Evolutionary conservation across 2,113 vertebrate species (phyloP).

Genomic region (Gavialis gangeticus): DNA sequence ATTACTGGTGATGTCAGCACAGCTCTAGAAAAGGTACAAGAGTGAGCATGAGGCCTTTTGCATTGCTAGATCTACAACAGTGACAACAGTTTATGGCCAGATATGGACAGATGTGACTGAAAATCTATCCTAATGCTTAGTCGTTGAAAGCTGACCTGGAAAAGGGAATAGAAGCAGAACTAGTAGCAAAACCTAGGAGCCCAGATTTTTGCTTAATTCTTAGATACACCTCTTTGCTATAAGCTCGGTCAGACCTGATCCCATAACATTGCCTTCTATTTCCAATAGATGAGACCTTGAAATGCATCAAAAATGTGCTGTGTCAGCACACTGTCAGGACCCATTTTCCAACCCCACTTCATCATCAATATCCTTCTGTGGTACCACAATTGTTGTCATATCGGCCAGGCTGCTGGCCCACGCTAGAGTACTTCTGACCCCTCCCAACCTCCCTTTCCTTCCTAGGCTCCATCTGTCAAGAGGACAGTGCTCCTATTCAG

Average conservation of each 20-base stretch:
- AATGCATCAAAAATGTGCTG: not conserved
- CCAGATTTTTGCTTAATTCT: not conserved
- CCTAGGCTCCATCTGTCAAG: not conserved
- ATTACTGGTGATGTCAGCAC: not conserved
- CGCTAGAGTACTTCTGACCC: not conserved
- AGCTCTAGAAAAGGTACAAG: not conserved
- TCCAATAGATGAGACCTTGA: not conserved
- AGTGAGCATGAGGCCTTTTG: not conserved
- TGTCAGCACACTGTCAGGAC: not conserved
- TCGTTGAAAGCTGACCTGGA: not conserved
- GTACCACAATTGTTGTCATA: too few species aligned
- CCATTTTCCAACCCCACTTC: not conserved
- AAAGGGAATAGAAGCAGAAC: accelerated
- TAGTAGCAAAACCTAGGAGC: not conserved
- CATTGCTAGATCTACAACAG: too few species aligned
- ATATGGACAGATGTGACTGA: not conserved
- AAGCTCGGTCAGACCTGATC: not conserved
- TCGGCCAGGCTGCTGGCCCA: not conserved
- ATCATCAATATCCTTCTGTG: too few species aligned
- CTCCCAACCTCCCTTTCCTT: not conserved
- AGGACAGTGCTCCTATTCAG: not conserved
- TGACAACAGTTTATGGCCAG: not conserved
- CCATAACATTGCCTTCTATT: not conserved
- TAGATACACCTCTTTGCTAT: too few species aligned
- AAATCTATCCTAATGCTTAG: not conserved